Percentiles rank a stretch among this genome's conserved stretches.
These are phyloP conservation scores for Dromococcyx pavoninus DNA, from an alignment of 2,797 vertebrate species.

Conservation along the genomic window DNA sequence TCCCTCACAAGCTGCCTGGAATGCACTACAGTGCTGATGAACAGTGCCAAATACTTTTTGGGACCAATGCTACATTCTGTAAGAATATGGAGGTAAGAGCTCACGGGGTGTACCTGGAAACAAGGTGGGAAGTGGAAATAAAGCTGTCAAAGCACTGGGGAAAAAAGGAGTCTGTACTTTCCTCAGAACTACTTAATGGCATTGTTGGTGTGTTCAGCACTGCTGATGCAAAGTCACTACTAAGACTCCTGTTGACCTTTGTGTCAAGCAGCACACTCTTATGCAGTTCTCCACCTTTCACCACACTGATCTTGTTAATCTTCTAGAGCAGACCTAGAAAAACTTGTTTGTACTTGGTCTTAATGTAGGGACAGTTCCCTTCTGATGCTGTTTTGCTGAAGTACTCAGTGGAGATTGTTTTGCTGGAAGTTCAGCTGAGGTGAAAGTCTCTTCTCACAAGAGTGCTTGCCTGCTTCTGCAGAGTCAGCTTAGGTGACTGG, in stretches of 20 bases:
- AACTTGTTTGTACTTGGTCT: not conserved
- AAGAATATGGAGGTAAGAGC: constrained; percentile 91
- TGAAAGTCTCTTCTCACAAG: constrained; percentile 4
- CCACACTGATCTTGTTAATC: not conserved
- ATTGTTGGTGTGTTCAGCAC: not conserved
- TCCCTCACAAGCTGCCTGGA: constrained; percentile 92
- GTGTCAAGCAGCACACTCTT: not conserved
- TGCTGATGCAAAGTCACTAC: not conserved
- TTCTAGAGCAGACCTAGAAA: not conserved
- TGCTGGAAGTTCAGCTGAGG: constrained; percentile 33
- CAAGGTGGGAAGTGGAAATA: not conserved
- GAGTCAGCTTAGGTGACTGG: not conserved
- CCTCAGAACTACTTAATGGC: not conserved
- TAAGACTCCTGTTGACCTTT: not conserved
- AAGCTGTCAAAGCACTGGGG: not conserved
- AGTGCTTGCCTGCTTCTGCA: not conserved
- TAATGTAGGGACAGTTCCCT: not conserved
- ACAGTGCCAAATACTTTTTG: constrained; percentile 97
- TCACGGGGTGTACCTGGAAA: not conserved
- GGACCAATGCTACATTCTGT: constrained; percentile 95
- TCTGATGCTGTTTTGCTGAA: not conserved
- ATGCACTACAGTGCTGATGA: constrained; percentile 97
- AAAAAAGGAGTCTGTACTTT: not conserved
- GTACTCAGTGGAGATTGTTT: not conserved
- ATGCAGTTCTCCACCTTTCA: not conserved